A percentile compares a stretch with the other conserved stretches of the same genome.
Evolutionary conservation across 2,888 invertebrate species (phyloP).

Genomic region (Synergus itoensis): DNA sequence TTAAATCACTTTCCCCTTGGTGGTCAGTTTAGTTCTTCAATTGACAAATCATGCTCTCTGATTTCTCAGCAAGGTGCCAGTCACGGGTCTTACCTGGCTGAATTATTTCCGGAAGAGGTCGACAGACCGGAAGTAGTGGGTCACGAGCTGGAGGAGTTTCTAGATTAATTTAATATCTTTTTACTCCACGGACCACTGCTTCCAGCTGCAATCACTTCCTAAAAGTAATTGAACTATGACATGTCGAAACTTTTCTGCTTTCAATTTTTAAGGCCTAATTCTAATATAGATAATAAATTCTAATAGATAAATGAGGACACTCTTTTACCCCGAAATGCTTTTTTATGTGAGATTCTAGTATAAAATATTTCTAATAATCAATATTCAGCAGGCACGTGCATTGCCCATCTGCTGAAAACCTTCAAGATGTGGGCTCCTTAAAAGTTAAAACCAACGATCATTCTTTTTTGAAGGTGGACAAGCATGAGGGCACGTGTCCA

Average conservation of each 20-base stretch:
- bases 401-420: not conserved
- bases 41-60: slow-evolving; percentile 37
- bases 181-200: slow-evolving; percentile 27
- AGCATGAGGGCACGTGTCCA: slow-evolving; percentile 23
- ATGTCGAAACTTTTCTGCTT: not conserved
- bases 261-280: too few species aligned
- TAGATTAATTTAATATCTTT: slow-evolving; percentile 17
- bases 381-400: too few species aligned
- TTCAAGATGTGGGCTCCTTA: slow-evolving; percentile 13
- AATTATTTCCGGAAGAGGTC: slow-evolving; percentile 35
- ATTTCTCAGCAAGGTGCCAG: slow-evolving; percentile 29
- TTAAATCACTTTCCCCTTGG: slow-evolving; percentile 4
- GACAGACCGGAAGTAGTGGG: slow-evolving; percentile 26
- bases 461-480: not conserved
- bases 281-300: too few species aligned
- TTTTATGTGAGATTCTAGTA: too few species aligned
- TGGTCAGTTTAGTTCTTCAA: slow-evolving; percentile 34
- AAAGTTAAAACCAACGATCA: slow-evolving; percentile 7
- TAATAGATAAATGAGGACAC: too few species aligned
- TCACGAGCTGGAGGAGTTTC: slow-evolving; percentile 13
- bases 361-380: too few species aligned
- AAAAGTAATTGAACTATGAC: not conserved
- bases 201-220: slow-evolving; percentile 17
- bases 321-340: too few species aligned
- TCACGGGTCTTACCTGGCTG: slow-evolving; percentile 21